Conservation (phyloP, 2,888 invertebrate species). For the Drosophila hamatofila region DNA sequence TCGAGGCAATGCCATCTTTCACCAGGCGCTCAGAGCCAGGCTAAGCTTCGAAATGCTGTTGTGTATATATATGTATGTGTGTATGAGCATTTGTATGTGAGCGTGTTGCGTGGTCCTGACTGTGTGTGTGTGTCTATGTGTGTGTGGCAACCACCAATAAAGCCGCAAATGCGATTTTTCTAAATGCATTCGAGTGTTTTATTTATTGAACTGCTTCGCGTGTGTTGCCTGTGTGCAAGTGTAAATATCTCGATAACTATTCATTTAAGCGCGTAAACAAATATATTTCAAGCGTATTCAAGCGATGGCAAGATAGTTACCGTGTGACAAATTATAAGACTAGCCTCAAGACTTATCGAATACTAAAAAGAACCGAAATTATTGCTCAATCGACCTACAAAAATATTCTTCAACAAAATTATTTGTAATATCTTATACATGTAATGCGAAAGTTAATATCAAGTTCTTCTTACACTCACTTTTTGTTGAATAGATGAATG, state of each 20-base stretch:
- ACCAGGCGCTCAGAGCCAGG: slow-evolving; percentile 40
- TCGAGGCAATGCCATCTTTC: slow-evolving; percentile 58
- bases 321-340: slow-evolving; percentile 8
- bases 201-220: slow-evolving; percentile 60
- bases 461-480: neutral
- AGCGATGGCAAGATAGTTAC: slow-evolving; percentile 24
- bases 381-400: no score
- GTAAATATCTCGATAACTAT: slow-evolving; percentile 59
- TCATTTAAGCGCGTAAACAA: slow-evolving; percentile 66
- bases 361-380: neutral
- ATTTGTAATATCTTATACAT: neutral
- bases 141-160: slow-evolving; percentile 33
- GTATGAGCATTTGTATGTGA: neutral
- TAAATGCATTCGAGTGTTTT: slow-evolving; percentile 75
- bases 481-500: neutral
- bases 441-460: neutral
- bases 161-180: slow-evolving; percentile 73
- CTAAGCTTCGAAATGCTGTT: slow-evolving; percentile 25
- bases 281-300: slow-evolving; percentile 57
- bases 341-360: neutral
- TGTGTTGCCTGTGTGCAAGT: slow-evolving; percentile 24
- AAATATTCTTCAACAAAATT: neutral
- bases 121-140: neutral
- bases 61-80: neutral
- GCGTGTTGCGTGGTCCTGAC: neutral